Base-by-base conservation (phyloP, 2,113 vertebrate species). In the Neopipo cinnamomea region DNA sequence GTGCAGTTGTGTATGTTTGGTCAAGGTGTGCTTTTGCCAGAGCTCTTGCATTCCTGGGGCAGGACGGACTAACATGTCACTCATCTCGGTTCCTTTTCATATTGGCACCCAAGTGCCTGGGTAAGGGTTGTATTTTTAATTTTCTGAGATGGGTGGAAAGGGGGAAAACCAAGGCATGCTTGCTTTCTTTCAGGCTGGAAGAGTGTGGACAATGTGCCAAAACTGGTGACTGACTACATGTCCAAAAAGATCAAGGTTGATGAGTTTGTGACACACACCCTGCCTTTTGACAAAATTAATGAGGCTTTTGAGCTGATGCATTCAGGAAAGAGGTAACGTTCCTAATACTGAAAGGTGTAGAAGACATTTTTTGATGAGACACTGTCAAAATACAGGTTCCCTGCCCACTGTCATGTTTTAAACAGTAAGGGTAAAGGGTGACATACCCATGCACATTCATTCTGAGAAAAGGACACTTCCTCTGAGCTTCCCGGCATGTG, bases 241-340 rank as follows among this genome's bases (percentile, higher is more conserved):
- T 97, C 98, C 55, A 98, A 98, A 88, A 98, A 98, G 96, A 98
- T 98, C 63, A 98, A 98, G 94, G 96, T 98, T 75, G 98, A 98
- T 83, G 98, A 98, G 91, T 98, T 98, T 94, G 97, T 98, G 75
- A 98, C 98, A 91, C 97, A 98, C 79, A 98, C 16, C 12, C 66
- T 98, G 31, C 91, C 98, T 91, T 98, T 98, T 85, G 89, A 97
- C 72, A 96, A 98, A 94, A 98, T 98, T 79, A 98, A 98, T 46
- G 92, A 98, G 80, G 98, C 97, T 68, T 98, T 98, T 96, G 98
- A 98, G 44, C 96, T 98, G 83, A 93, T 98, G 98, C 98, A 98
- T 90, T 44, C 95, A 50, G 98, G 98, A 49, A 97, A 98, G 66
- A 98, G 98, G 98, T 98, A 96, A 96, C 5, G 12, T 76, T 91